These are phyloP conservation scores for Rissa tridactyla DNA, from an alignment of 2,113 vertebrate species.

Conservation along the genomic window DNA sequence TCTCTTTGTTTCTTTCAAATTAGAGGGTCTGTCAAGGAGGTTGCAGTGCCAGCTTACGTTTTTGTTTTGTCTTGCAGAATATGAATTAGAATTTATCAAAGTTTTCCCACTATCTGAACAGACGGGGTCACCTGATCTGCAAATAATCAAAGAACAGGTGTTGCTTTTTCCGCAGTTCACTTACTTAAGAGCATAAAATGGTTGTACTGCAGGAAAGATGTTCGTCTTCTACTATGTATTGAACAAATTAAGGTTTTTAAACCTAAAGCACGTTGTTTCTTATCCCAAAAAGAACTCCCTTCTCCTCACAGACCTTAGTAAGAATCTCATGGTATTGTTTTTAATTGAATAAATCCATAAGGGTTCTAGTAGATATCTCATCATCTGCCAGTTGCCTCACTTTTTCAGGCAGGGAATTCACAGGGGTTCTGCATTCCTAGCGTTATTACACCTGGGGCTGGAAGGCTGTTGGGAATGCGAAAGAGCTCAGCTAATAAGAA, in stretches of 20 bases:
- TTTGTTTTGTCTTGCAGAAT: neutral
- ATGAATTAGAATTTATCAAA: neutral
- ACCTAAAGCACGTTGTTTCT: neutral
- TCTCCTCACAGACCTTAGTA: neutral
- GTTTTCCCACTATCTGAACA: neutral
- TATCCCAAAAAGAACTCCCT: neutral
- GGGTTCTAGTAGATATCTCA: neutral
- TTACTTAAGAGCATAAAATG: neutral
- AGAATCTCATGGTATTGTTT: neutral
- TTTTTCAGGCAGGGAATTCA: neutral
- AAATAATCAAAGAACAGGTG: neutral
- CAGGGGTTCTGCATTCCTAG: neutral
- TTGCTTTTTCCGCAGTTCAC: neutral
- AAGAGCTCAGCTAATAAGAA: slow-evolving; percentile 1
- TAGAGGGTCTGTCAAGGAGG: neutral
- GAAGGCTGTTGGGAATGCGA: neutral
- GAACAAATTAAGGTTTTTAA: neutral
- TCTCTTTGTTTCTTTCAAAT: neutral
- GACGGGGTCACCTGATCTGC: neutral
- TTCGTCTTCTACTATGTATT: neutral
- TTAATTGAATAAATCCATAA: slow-evolving; percentile 51
- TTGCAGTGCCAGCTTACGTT: neutral
- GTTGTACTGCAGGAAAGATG: neutral
- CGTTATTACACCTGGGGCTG: neutral
- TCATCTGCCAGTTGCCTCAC: neutral